phyloP scores from a whole-genome alignment of 92 coral and sea anemone species.

The Phenganax stokvisi region DNA sequence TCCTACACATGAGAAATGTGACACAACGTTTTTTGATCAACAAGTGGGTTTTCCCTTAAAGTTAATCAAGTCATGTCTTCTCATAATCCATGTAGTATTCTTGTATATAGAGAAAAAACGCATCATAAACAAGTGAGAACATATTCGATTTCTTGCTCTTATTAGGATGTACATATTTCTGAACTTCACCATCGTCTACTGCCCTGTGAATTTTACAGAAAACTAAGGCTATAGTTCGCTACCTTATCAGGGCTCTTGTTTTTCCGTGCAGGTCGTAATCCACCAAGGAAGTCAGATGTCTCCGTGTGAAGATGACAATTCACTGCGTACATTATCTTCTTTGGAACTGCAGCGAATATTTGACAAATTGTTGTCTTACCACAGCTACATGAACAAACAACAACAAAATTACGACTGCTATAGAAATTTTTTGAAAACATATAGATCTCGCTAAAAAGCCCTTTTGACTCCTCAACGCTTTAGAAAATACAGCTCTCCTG shows the following conservation, averaged over 20 bases:
- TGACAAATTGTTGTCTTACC: slow-evolving; percentile 98
- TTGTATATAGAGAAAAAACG: not conserved
- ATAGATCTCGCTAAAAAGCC: not conserved
- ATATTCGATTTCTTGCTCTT: too few relatives aligned
- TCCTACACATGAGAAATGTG: slow-evolving; percentile 27
- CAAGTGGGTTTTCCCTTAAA: not conserved
- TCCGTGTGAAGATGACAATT: slow-evolving; percentile 99
- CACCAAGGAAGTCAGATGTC: slow-evolving; percentile 94
- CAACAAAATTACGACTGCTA: not conserved
- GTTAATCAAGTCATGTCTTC: not conserved
- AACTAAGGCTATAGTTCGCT: not conserved
- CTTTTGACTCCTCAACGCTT: too few relatives aligned
- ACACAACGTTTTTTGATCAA: not conserved
- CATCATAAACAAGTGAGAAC: not conserved
- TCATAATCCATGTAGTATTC: not conserved
- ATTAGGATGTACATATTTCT: too few relatives aligned
- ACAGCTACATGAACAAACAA: slow-evolving; percentile 50
- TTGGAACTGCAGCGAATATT: slow-evolving; percentile 70
- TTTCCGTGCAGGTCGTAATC: slow-evolving; percentile 77
- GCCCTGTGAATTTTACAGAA: too few relatives aligned
- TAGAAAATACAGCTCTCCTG: too few relatives aligned
- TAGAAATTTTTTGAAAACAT: not conserved
- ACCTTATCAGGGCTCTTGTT: slow-evolving; percentile 64
- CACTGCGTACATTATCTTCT: slow-evolving; percentile 69
- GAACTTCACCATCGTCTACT: too few relatives aligned